A percentile compares a stretch with the other conserved stretches of the same genome.
phyloP scores from a whole-genome alignment of 1,140 invertebrate genomes.

The Nebria ingens region DNA sequence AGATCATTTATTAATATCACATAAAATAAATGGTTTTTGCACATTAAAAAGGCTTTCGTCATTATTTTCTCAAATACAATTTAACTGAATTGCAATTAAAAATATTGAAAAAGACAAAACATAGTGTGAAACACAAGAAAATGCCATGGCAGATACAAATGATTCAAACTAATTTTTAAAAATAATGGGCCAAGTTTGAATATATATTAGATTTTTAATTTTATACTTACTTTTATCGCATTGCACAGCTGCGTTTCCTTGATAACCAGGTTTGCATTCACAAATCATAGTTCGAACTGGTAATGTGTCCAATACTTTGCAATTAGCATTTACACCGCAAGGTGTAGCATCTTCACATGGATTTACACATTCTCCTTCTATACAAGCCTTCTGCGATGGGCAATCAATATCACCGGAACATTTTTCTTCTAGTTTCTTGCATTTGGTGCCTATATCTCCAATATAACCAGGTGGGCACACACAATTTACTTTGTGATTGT shows the following conservation, averaged over 20 bases:
- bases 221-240: constrained; percentile 55
- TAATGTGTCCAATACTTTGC: constrained; percentile 66
- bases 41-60: too few relatives aligned
- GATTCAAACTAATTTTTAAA: too few relatives aligned
- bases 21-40: too few relatives aligned
- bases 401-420: constrained; percentile 74
- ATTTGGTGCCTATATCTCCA: constrained; percentile 53
- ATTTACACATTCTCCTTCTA: constrained; percentile 69
- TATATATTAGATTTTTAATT: constrained; percentile 3
- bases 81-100: too few relatives aligned
- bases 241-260: constrained; percentile 66
- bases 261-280: constrained; percentile 73
- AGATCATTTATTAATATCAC: too few relatives aligned
- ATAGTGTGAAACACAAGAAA: too few relatives aligned
- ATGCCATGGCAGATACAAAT: too few relatives aligned
- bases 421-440: constrained; percentile 46
- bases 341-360: constrained; percentile 71
- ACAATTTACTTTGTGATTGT: constrained; percentile 65
- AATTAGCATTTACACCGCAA: constrained; percentile 71
- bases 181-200: constrained; percentile 11
- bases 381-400: constrained; percentile 69
- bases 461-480: constrained; percentile 67
- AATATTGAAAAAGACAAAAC: too few relatives aligned
- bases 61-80: too few relatives aligned
- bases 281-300: constrained; percentile 83